Conservation (phyloP, 2,113 vertebrate genomes). For the Rhinolophus sinicus region DNA sequence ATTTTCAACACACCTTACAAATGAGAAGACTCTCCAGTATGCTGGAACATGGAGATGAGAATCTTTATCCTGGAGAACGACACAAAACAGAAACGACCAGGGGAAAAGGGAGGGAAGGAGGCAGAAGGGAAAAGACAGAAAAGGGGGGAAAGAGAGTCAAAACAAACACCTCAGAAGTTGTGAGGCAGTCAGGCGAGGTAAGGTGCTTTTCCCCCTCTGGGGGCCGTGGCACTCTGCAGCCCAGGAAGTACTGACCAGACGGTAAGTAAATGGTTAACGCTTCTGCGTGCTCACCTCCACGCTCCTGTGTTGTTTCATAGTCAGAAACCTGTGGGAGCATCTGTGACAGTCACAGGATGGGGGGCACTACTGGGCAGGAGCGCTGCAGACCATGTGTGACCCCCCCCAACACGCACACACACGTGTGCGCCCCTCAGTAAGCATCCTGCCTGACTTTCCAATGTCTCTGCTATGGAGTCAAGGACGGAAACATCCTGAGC, state of each 20-base stretch:
- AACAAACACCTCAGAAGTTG: neutral
- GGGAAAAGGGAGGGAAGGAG: neutral
- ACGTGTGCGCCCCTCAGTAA: neutral
- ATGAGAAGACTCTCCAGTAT: neutral
- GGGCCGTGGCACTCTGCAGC: rapidly evolving
- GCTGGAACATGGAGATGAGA: neutral
- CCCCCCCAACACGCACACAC: neutral
- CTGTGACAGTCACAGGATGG: neutral
- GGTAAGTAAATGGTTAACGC: rapidly evolving
- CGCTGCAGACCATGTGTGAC: neutral
- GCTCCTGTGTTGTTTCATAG: neutral
- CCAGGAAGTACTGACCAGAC: rapidly evolving
- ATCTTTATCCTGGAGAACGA: neutral
- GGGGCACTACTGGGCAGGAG: neutral
- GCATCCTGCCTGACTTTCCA: neutral
- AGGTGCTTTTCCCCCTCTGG: rapidly evolving
- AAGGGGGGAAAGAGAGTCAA: neutral
- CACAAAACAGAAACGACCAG: neutral
- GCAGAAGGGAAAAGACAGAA: neutral
- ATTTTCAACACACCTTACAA: neutral
- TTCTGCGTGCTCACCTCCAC: neutral
- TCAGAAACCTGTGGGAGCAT: neutral
- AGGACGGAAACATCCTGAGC: neutral
- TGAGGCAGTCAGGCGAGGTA: neutral
- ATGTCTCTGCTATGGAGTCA: neutral